Evolutionary conservation across 2,797 vertebrate species (phyloP).

Genomic region (Oreochromis grahami): DNA sequence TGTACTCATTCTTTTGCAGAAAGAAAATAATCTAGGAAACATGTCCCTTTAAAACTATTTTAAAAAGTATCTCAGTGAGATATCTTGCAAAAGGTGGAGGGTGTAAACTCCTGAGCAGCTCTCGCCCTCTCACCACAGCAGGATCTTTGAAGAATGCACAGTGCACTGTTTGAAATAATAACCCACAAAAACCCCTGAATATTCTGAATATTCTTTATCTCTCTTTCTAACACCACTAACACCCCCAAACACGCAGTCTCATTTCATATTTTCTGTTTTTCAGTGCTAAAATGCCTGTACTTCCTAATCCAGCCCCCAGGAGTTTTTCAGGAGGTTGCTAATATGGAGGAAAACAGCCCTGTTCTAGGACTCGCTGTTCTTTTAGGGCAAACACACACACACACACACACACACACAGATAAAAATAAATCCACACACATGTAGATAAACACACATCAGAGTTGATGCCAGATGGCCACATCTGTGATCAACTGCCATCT

Average conservation of each 20-base stretch:
- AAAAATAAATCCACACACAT: neutral
- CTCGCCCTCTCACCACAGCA: neutral
- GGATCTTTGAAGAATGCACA: neutral
- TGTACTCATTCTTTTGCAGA: neutral
- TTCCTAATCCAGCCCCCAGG: slow-evolving; percentile 28
- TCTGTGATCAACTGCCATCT: slow-evolving; percentile 52
- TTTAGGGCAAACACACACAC: neutral
- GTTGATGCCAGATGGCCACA: slow-evolving; percentile 56
- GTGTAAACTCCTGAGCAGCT: neutral
- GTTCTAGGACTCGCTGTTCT: slow-evolving; percentile 36
- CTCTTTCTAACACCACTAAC: neutral
- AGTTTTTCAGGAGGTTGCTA: slow-evolving; percentile 19
- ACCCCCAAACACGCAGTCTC: neutral
- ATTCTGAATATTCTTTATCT: neutral
- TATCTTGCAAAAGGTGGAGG: neutral
- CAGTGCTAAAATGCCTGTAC: slow-evolving; percentile 4
- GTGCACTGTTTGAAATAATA: neutral
- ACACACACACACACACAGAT: neutral
- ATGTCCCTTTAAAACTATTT: neutral
- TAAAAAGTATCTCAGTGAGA: neutral
- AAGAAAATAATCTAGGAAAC: neutral
- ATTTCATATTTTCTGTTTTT: neutral
- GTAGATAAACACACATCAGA: slow-evolving; percentile 2
- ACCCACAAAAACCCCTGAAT: neutral
- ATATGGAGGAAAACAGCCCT: slow-evolving; percentile 21